Base-by-base conservation (phyloP, 1,140 invertebrate species). In the Neocloeon triangulifer region DNA sequence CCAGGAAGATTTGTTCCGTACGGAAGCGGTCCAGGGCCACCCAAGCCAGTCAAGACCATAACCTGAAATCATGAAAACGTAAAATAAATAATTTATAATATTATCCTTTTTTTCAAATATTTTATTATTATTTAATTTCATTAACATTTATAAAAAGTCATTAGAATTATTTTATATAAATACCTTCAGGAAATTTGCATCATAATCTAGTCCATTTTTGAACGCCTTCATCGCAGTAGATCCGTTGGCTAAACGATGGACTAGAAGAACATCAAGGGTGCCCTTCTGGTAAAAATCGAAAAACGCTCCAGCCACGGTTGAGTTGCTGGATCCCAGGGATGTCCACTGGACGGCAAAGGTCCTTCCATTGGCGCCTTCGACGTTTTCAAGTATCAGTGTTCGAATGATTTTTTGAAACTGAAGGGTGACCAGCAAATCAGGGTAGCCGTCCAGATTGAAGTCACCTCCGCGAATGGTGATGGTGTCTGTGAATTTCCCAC, bases 361-460 rank as follows among this genome's bases (percentile, higher is more conserved):
- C 30, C 84, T 57, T 26, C 63, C 60, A 40, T 74, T 68, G 21
- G 55, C 58, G 21, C 61, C 66, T 37, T 62, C 64, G 5, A 75
- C 59, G 51, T 89, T 92, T 45, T 81, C 66, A 14, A 92, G 41
- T 5, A 89, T 47, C 42, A 81, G 50, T 42, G 14, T 29, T 29
- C 2, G 27, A 17, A n/a, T 29, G 15, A n/a, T 29, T 9, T 10
- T 18, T 16, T 9, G 9, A 8, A 19, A 33, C 25, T 17, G 19
- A 1, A n/a, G 44, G 1, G 80, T 81, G 21, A 76, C 70, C 7
- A 95, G 47, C 23, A 95, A 58, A 58, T 97, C 91, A 6, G 86
- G 84, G 58, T 79, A 95, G 1, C 89, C 89, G 57, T 97, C 89
- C 66, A 92, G 73, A 48, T 95, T 89, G 41, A 81, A 88, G 53